Conservation (phyloP, 1,140 invertebrate species). For the Procambarus virginalis region DNA sequence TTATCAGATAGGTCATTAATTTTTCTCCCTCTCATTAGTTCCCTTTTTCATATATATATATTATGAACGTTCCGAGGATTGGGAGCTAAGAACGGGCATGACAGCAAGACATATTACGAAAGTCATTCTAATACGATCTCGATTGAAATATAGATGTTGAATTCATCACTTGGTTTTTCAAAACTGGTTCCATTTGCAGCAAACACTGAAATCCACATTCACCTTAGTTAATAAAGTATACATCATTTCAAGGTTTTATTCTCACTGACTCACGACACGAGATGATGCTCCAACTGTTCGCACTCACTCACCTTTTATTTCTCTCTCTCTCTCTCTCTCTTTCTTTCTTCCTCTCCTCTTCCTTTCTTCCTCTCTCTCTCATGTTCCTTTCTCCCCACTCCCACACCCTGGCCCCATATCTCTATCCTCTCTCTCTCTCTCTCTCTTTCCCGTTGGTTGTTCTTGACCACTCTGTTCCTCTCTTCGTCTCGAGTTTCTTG, state of each 20-base stretch:
- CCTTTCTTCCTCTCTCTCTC: no score
- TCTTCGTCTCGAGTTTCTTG: neutral
- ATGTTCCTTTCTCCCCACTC: no score
- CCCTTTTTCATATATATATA: neutral
- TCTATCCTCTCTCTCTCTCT: no score
- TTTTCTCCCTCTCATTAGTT: neutral
- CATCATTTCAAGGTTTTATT: no score
- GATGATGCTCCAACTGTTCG: no score
- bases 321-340: conserved; percentile 24
- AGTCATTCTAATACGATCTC: neutral
- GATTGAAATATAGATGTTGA: neutral
- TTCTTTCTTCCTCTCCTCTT: neutral
- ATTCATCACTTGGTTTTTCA: neutral
- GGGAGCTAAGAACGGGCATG: neutral
- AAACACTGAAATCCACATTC: no score
- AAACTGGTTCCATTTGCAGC: neutral
- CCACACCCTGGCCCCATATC: no score
- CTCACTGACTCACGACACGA: no score
- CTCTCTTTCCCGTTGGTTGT: no score
- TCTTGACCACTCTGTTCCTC: no score
- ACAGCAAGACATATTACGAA: neutral
- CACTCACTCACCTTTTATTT: conserved; percentile 17
- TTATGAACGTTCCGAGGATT: neutral
- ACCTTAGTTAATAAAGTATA: no score
- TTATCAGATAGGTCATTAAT: conserved; percentile 32